phyloP scores from a whole-genome alignment of 2,113 vertebrate genomes.

The Megaptera novaeangliae region DNA sequence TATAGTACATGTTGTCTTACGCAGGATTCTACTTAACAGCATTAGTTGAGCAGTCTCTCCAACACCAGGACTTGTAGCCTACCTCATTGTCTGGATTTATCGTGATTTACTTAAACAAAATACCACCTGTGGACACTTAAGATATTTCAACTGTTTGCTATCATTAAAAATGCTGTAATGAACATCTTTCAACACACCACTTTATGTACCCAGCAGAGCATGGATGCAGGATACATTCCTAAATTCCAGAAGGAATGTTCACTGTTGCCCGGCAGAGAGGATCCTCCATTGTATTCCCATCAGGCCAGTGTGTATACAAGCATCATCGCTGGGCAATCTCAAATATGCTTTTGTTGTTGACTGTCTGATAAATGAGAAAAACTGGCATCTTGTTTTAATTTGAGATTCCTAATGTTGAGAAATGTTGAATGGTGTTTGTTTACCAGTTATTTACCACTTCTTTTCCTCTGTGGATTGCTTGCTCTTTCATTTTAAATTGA shows the following conservation, averaged over 20 bases:
- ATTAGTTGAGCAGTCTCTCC: not conserved
- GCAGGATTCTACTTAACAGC: not conserved
- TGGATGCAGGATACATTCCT: not conserved
- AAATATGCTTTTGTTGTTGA: not conserved
- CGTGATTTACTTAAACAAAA: not conserved
- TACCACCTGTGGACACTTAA: not conserved
- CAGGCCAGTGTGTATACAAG: accelerated
- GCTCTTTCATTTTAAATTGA: not conserved
- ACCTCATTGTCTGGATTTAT: not conserved
- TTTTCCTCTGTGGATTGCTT: not conserved
- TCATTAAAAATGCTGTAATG: not conserved
- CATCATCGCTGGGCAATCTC: accelerated
- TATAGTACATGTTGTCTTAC: no score
- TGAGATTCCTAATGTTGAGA: not conserved
- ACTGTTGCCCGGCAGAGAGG: not conserved
- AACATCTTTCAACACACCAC: not conserved
- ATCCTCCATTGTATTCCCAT: accelerated
- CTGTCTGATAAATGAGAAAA: not conserved
- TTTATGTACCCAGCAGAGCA: not conserved
- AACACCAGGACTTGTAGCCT: no score
- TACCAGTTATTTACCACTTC: not conserved
- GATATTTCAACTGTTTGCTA: not conserved
- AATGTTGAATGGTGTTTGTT: not conserved
- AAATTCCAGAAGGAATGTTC: not conserved
- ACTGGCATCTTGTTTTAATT: not conserved